Conservation (phyloP, 2,888 invertebrate genomes). For the Athalia rosae region DNA sequence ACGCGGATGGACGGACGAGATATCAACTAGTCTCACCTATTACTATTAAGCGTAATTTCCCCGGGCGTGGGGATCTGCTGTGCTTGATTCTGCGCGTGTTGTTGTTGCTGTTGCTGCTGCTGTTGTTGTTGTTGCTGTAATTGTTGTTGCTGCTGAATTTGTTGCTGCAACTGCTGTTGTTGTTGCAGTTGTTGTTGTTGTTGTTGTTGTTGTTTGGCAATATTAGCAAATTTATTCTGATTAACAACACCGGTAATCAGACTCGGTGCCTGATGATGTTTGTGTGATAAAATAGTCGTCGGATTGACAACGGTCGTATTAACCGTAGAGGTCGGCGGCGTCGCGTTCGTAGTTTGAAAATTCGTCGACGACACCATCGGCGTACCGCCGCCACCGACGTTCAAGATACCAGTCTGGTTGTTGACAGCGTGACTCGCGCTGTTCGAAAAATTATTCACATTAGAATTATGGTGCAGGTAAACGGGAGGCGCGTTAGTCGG, state of each 20-base stretch:
- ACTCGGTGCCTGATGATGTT: conserved; percentile 66
- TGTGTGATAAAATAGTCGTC: conserved; percentile 65
- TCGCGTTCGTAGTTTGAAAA: too few species aligned
- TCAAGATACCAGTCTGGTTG: conserved; percentile 13
- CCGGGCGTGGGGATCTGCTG: conserved; percentile 70
- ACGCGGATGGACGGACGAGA: conserved; percentile 45
- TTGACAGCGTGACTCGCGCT: conserved; percentile 12
- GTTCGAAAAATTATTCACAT: conserved; percentile 34
- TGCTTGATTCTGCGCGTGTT: conserved; percentile 59
- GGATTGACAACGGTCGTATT: neutral
- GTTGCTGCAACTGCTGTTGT: conserved; percentile 46
- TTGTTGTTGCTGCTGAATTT: conserved; percentile 49
- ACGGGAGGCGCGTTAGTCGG: conserved; percentile 56
- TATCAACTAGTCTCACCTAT: conserved; percentile 73
- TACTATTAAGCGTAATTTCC: conserved; percentile 78
- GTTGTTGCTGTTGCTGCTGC: conserved; percentile 62
- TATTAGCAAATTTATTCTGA: conserved; percentile 68
- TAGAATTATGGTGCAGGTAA: conserved; percentile 56
- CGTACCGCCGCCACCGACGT: neutral
- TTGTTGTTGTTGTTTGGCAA: conserved; percentile 68
- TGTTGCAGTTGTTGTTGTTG: conserved; percentile 60
- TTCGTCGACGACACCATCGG: neutral
- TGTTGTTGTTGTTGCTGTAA: conserved; percentile 53
- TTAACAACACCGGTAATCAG: conserved; percentile 68
- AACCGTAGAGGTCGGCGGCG: neutral